A percentile compares a stretch with the other conserved stretches of the same genome.
Conservation (phyloP, 1,140 invertebrate genomes). For the Orius laevigatus region DNA sequence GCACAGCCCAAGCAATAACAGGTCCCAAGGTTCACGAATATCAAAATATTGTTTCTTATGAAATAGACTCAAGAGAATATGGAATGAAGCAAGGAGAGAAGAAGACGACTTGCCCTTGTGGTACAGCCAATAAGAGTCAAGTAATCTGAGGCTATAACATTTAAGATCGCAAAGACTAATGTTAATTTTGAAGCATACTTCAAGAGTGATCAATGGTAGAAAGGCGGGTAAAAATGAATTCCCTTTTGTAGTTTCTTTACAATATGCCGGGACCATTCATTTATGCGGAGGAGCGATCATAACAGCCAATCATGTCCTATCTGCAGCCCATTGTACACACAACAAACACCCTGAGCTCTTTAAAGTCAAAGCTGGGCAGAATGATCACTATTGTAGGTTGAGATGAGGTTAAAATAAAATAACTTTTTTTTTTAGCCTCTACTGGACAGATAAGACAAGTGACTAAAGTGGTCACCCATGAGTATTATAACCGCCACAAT, state of each 20-base stretch:
- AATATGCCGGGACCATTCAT: constrained; percentile 23
- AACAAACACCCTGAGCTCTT: constrained; percentile 13
- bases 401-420: not conserved
- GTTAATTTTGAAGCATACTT: not conserved
- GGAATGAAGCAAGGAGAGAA: no score
- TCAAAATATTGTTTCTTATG: no score
- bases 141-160: no score
- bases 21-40: no score
- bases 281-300: constrained; percentile 45
- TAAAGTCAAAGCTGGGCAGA: constrained; percentile 3
- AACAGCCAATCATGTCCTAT: constrained; percentile 36
- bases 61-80: no score
- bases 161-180: no score
- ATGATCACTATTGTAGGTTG: not conserved
- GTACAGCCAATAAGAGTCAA: no score
- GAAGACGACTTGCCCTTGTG: no score
- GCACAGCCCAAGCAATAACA: no score
- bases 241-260: constrained; percentile 17
- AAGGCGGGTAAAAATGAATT: constrained; percentile 17
- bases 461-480: not conserved
- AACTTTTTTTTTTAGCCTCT: not conserved
- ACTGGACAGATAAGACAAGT: not conserved
- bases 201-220: constrained; percentile 18
- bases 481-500: not conserved
- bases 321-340: constrained; percentile 47